Evolutionary conservation across 1,140 invertebrate genomes (phyloP), one percentile per base, ranked within the genome.

Genomic region (Chymomyza costata): DNA sequence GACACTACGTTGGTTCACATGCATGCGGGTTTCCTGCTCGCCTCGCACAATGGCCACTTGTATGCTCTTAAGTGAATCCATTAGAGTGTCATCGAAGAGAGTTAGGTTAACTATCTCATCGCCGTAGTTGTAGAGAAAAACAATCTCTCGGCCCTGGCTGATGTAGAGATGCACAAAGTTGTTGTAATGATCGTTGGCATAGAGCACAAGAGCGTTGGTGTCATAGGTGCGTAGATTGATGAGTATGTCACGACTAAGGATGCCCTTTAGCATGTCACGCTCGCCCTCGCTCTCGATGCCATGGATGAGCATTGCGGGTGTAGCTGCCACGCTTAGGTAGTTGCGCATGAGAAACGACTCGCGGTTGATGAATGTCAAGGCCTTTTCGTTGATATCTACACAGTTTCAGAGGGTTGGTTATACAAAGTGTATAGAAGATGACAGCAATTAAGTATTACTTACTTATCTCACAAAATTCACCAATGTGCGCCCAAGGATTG

Each of bases 91-190:
- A 83, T 93, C 90, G 25, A 90, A 88, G 1, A 95, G 90, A 10
- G 91, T 91, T 41, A 95, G 89, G 73, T 94, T 92, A 37, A 94
- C 89, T 41, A 96, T 94, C 83, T 92, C 90, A 73, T 93, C 90
- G 43, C 89, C 91, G 47, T 92, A 89, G 84, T 97, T 97, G 76
- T 95, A 96, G 1, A 95, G 87, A 71, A 95, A 95, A 0, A 94
- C 90, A 3, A 96, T 89, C 88, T 87, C 87, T 82, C 64, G 91
- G 1, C 91, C 91, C 52, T 93, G 91, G 47, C 91, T 90, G 19
- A 97, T 91, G 84, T 95, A 95, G 6, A 97, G 84, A 85, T 97
- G 95, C 31, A 96, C 91, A 85, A 98, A 97, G 85, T 98, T 98
- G 66, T 97, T 97, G 30, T 96, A 87, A 85, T 97, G 93, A 87